Evolutionary conservation across 2,797 vertebrate genomes (phyloP), one percentile per base, ranked within the genome.

Genomic region (Acridotheres tristis): DNA sequence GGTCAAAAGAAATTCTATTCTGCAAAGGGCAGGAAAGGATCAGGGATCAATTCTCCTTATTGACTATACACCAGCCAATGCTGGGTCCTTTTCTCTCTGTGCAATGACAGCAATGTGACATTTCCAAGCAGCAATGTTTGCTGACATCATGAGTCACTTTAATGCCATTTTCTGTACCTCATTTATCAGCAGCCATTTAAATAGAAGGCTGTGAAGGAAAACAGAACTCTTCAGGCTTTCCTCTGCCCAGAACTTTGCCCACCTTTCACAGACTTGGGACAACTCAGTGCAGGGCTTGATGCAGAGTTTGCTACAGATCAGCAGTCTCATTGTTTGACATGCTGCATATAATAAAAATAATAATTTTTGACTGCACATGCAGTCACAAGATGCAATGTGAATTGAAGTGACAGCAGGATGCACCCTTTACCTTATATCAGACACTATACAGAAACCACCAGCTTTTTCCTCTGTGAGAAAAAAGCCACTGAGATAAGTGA

Each of bases 111-210:
- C 65, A 89, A 53, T 1, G 16, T 90, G 88, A 80, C 85, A 91
- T 76, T 95, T 94, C 59, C 61, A 93, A 61, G 40, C 53, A 85
- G 68, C 88, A 81, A 66, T 42, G 57, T 42, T 71, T 80, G 82
- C 58, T 89, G 94, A 92, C 85, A 96, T 96, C 88, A 92, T 61
- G 79, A 93, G 82, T 85, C 68, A 84, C 87, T 95, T 96, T 95
- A 96, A 95, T 84, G 86, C 87, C 50, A 85, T 96, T 96, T 95
- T 97, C 88, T 92, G 27, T 63, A 85, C 50, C 82, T 96, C 59
- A 82, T 86, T 94, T 93, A 91, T 93, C 92, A 96, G 83, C 54
- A 94, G 15, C 21, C 61, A 79, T 90, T 96, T 93, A 89, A 96
- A 92, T 92, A 83, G 85, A 23, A 91, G 51, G 22, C 71, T 91